Base-by-base conservation (phyloP, 2,113 vertebrate genomes). In the Thalassoma bifasciatum region DNA sequence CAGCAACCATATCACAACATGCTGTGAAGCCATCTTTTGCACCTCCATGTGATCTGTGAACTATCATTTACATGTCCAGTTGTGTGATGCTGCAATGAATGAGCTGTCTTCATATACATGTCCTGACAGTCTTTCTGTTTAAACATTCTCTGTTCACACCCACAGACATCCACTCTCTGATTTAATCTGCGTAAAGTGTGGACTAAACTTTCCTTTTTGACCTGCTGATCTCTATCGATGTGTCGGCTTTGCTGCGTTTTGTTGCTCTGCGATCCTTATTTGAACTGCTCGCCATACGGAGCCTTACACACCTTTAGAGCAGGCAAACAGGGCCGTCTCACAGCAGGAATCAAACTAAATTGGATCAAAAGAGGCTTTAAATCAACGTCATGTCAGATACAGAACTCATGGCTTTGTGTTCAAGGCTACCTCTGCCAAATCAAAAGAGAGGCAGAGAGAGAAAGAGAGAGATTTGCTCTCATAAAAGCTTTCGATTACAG, bases 401-500 rank as follows among this genome's bases (percentile, higher is more conserved):
- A 24, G 16, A 9, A 4, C 70, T 19, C 49, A 10, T 16, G 60
- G 61, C 71, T 79, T 10, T 73, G 52, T 51, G 44, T 59, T 64
- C 24, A 44, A 79, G 46, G 77, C 49, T 76, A 59, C 57, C 68
- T 61, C 74, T n/a, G 56, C 11, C 50, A 46, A 46, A 8, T 8
- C 17, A 42, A 44, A 44, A 44, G 17, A 14, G 13, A 44, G 17
- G 16, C n/a, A n/a, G 59, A n/a, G 23, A 63, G 66, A 56, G 16
- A 72, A 62, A 19, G 58, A 52, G 61, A 26, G 19, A 61, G 79
- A 67, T 74, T 54, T 80, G 66, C 83, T 80, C 60, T 63, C 66
- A 61, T 85, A 70, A 83, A 66, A 51, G 82, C 84, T 87, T 90
- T 89, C 62, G 76, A 91, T 92, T 88, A 77, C 85, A 90, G 85